Evolutionary conservation across 2,888 invertebrate species (phyloP).

Genomic region (Gerris lacustris): DNA sequence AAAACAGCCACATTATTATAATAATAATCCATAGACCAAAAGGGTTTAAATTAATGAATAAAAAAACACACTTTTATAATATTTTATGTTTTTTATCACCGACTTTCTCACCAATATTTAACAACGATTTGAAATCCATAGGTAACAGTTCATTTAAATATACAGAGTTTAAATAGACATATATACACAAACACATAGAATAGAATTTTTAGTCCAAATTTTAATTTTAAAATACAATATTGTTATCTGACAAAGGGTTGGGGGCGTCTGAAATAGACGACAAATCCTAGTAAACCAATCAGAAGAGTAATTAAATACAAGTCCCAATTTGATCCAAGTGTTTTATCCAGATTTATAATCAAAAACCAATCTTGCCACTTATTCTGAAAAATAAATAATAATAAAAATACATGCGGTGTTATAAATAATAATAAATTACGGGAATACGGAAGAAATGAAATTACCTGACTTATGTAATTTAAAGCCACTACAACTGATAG

Average conservation of each 20-base stretch:
- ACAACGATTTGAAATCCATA: too few relatives aligned
- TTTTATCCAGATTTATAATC: constrained; percentile 54
- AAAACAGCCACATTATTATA: too few relatives aligned
- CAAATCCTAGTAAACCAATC: constrained; percentile 65
- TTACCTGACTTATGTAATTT: constrained; percentile 61
- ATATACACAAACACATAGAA: background rate
- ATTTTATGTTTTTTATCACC: too few relatives aligned
- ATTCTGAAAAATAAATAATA: constrained; percentile 43
- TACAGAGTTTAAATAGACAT: too few relatives aligned
- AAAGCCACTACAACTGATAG: constrained; percentile 62
- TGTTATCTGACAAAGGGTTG: constrained; percentile 33
- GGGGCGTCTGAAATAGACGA: constrained; percentile 63
- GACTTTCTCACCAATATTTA: too few relatives aligned
- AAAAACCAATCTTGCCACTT: constrained; percentile 37
- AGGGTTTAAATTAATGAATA: too few relatives aligned
- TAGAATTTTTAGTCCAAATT: background rate
- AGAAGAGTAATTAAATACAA: constrained; percentile 75
- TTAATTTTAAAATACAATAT: constrained; percentile 18
- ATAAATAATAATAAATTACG: too few relatives aligned
- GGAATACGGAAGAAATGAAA: constrained; percentile 25
- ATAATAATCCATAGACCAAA: too few relatives aligned
- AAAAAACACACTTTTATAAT: too few relatives aligned
- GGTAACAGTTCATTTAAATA: too few relatives aligned
- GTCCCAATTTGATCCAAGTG: constrained; percentile 84
- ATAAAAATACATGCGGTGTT: background rate